Evolutionary conservation across 2,113 vertebrate species (phyloP).

Genomic region (Phrynosoma platyrhinos): DNA sequence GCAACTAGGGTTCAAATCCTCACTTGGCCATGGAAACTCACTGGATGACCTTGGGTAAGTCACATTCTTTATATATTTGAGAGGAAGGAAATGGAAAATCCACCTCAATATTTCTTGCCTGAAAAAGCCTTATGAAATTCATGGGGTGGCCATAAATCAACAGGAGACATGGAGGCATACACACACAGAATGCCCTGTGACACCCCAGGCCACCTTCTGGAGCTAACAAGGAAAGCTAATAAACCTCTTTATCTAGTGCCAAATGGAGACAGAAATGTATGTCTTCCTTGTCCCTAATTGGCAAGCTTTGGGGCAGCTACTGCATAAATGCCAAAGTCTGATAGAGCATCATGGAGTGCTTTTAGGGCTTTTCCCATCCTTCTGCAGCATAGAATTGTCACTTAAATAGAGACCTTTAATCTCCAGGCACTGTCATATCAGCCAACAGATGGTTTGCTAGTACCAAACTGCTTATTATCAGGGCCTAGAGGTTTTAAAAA

Average conservation of each 20-base stretch:
- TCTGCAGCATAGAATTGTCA: not conserved
- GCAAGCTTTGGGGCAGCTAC: not conserved
- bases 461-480: not conserved
- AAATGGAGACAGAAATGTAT: not conserved
- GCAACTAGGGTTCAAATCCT: too few species aligned
- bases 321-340: not conserved
- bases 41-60: too few species aligned
- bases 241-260: not conserved
- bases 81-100: too few species aligned
- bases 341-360: not conserved
- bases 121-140: too few species aligned
- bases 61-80: too few species aligned
- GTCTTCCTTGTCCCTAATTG: constrained; percentile 6
- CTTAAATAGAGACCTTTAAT: constrained; percentile 7
- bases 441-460: not conserved
- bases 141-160: too few species aligned
- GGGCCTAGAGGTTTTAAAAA: not conserved
- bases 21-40: too few species aligned
- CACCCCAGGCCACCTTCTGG: not conserved
- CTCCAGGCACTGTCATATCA: not conserved
- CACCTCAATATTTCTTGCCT: too few species aligned
- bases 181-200: not conserved
- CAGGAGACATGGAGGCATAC: too few species aligned
- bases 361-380: constrained; percentile 1
- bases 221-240: not conserved